Conservation (phyloP, 2,888 invertebrate species). For the Caradrina clavipalpis region DNA sequence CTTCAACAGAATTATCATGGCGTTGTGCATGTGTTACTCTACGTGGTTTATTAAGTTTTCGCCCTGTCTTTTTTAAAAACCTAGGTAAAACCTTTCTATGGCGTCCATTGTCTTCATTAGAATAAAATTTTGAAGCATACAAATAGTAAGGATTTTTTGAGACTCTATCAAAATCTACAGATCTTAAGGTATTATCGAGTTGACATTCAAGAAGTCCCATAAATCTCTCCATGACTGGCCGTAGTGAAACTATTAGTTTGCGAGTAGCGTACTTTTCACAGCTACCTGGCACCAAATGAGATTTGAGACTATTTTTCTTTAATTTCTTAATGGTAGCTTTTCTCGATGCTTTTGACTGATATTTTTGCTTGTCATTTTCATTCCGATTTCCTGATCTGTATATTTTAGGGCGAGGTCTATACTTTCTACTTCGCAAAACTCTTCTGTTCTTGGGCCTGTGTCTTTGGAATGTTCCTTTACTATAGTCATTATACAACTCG, state of each 20-base stretch:
- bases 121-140: conserved; percentile 15
- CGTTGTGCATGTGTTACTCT: neutral
- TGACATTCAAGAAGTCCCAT: conserved; percentile 49
- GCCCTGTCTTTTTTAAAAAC: conserved; percentile 5
- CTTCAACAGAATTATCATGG: conserved; percentile 8
- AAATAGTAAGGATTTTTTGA: conserved; percentile 11
- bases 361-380: neutral
- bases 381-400: conserved; percentile 9
- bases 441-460: conserved; percentile 12
- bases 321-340: conserved; percentile 35
- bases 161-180: conserved; percentile 6
- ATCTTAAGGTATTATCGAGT: conserved; percentile 55
- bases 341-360: conserved; percentile 2
- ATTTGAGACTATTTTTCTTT: conserved; percentile 27
- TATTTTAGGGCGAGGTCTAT: neutral
- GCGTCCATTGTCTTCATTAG: conserved; percentile 6
- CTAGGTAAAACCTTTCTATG: neutral
- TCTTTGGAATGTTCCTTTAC: conserved; percentile 15
- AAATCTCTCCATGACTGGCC: conserved; percentile 53
- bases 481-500: conserved; percentile 27
- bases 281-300: conserved; percentile 4
- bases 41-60: neutral
- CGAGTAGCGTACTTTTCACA: conserved; percentile 51
- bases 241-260: conserved; percentile 41
- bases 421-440: conserved; percentile 6